Conservation (phyloP, 2,113 vertebrate species). For the Sceloporus undulatus region DNA sequence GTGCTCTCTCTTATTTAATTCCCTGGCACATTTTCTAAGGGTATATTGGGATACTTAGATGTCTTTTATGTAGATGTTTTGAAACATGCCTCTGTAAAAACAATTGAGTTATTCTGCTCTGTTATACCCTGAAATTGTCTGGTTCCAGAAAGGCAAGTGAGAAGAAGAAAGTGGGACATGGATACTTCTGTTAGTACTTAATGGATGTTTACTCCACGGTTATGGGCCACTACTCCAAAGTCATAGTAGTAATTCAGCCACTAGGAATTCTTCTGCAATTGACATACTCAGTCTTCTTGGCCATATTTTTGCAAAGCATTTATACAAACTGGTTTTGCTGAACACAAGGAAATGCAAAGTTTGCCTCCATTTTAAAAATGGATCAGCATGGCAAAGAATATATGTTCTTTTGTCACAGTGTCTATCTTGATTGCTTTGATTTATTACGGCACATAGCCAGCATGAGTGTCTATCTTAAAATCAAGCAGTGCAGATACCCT, state of each 20-base stretch:
- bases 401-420: background rate
- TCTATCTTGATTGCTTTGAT: too few relatives aligned
- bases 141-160: background rate
- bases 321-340: background rate
- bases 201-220: background rate
- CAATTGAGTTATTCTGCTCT: background rate
- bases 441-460: too few relatives aligned
- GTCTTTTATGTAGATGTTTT: fast-evolving
- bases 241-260: background rate
- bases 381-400: background rate
- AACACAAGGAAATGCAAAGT: background rate
- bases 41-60: background rate
- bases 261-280: background rate
- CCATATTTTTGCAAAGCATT: conserved; percentile 5
- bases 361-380: background rate
- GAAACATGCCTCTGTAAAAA: fast-evolving
- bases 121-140: background rate
- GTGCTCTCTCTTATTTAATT: background rate
- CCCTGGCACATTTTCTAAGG: background rate
- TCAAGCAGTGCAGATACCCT: background rate
- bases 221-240: background rate
- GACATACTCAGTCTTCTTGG: background rate
- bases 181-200: background rate
- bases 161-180: background rate
- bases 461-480: background rate